Evolutionary conservation across 1,140 invertebrate genomes (phyloP), one percentile per base, ranked within the genome.

Genomic region (Philopotamus ludificatus): DNA sequence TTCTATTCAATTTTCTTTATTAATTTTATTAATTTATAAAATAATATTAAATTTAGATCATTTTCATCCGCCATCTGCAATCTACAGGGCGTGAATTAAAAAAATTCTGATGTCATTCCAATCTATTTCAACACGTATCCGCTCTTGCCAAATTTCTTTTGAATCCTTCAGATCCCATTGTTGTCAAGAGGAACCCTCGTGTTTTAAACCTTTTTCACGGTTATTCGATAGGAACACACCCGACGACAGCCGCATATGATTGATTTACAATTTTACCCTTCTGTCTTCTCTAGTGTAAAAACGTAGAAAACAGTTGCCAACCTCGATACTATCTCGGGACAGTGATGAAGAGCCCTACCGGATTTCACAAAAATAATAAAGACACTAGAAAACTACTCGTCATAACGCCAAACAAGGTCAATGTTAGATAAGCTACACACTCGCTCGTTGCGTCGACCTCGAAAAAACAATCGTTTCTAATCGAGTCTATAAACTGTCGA

Each of bases 181-280:
- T 65, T 65, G 23, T 58, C 53, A 16, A n/a, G 22, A 2, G 39
- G 34, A 45, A 64, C 49, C 62, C 62, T 64, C 42, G 51, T 44
- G 62, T 58, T 58, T 65, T 57, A 28, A 50, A 57, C 63, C 63
- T 58, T 39, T 65, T 65, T 50, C 54, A 58, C 22, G 63, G 63
- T 18, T 44, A 34, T 65, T 51, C 25, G 44, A 47, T 22, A 42
- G 16, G 39, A 49, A 39, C 34, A 39, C 41, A 25, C 26, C 8
- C 55, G 55, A 28, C 39, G 63, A 65, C 63, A 65, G 55, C 25
- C 16, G 8, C 7, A 59, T 50, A 65, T 59, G 63, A 65, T 65
- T 65, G 63, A 65, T 65, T 65, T 59, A 49, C 50, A 60, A 59
- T 59, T 57, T 53, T 39, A 34, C 42, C 54, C 54, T 57, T 57